Evolutionary conservation across 2,113 vertebrate genomes (phyloP).

Genomic region (Ceyx cyanopectus): DNA sequence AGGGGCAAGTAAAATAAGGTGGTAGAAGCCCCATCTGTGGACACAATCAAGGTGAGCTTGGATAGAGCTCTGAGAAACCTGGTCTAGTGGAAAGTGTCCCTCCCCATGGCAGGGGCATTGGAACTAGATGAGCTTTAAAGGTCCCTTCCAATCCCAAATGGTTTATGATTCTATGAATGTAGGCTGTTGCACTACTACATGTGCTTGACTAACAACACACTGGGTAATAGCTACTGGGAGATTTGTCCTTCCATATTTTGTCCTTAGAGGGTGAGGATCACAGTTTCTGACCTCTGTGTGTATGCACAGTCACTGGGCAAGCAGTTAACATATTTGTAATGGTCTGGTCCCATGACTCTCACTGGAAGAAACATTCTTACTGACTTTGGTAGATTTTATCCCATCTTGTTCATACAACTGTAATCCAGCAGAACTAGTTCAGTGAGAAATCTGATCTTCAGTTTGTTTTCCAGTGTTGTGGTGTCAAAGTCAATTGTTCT

Average conservation of each 20-base stretch:
- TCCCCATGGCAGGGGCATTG: too few species aligned
- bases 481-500: not conserved
- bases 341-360: not conserved
- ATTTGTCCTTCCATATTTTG: not conserved
- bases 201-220: not conserved
- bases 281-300: not conserved
- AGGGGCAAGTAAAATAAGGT: not conserved
- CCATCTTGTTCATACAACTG: not conserved
- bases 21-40: too few species aligned
- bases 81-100: too few species aligned
- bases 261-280: not conserved
- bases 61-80: too few species aligned
- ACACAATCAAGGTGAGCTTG: too few species aligned
- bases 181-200: fast-evolving
- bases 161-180: too few species aligned
- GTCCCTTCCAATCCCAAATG: too few species aligned
- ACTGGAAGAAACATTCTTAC: not conserved
- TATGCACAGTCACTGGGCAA: not conserved
- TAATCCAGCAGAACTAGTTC: not conserved
- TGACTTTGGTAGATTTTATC: not conserved
- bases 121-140: too few species aligned
- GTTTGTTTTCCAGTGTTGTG: not conserved
- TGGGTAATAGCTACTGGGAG: not conserved
- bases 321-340: not conserved
- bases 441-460: not conserved